Percentiles rank a stretch among this genome's conserved stretches.
These are phyloP conservation scores for Crypturellus undulatus DNA, from an alignment of 2,113 vertebrate species.

Conservation along the genomic window DNA sequence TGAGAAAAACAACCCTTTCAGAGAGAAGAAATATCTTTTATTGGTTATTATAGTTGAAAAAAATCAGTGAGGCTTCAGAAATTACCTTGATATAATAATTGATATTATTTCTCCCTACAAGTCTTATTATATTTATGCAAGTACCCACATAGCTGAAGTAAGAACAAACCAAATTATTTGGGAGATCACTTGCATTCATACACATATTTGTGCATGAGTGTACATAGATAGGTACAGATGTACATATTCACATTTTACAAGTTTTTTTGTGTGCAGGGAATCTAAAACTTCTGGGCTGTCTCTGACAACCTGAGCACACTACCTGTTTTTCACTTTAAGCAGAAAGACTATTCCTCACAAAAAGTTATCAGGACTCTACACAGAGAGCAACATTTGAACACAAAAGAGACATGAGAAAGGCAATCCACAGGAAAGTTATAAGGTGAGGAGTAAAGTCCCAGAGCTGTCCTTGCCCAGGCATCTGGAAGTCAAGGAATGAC, in stretches of 20 bases:
- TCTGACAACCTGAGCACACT: rapidly evolving
- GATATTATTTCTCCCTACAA: background rate
- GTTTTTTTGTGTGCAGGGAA: background rate
- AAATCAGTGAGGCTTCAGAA: background rate
- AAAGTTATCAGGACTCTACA: background rate
- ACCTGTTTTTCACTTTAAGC: background rate
- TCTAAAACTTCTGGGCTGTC: background rate
- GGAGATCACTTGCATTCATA: background rate
- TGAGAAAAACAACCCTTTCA: background rate
- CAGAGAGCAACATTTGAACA: background rate
- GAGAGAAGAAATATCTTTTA: background rate
- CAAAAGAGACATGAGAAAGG: background rate
- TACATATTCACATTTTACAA: background rate
- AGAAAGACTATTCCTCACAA: background rate
- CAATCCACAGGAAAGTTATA: background rate
- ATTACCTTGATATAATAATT: background rate
- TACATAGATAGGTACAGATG: background rate
- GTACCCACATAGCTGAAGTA: background rate
- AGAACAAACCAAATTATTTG: background rate
- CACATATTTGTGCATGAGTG: background rate
- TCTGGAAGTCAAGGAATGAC: background rate
- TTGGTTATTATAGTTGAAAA: background rate
- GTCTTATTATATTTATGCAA: background rate
- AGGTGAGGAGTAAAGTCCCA: rapidly evolving
- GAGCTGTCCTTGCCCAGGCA: background rate